phyloP scores from a whole-genome alignment of 2,888 invertebrate genomes.

The Hypsopygia costalis region DNA sequence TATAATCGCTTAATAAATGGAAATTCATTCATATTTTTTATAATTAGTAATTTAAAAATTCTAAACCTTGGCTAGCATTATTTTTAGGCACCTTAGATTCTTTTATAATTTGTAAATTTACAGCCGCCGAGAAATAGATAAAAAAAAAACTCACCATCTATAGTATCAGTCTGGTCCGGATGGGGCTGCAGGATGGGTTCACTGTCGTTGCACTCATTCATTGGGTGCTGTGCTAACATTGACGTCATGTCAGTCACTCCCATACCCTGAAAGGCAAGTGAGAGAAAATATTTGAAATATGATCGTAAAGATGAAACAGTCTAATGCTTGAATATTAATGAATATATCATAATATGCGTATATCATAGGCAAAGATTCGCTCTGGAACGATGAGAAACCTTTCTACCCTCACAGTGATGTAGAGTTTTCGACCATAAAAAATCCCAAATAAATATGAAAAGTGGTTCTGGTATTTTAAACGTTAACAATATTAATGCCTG shows the following conservation, averaged over 20 bases:
- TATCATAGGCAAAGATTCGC: too few species aligned
- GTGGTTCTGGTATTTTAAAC: too few species aligned
- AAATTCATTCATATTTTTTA: background rate
- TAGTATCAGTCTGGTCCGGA: conserved; percentile 86
- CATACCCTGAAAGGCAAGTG: conserved; percentile 71
- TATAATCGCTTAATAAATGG: background rate
- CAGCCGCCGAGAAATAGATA: background rate
- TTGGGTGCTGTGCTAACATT: conserved; percentile 81
- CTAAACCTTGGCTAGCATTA: background rate
- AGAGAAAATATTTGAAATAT: background rate
- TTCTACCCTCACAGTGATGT: too few species aligned
- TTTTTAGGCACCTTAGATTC: too few species aligned
- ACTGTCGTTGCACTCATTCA: conserved; percentile 81
- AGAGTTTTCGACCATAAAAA: too few species aligned
- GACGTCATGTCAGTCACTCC: conserved; percentile 83
- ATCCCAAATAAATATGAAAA: too few species aligned
- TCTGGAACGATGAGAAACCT: too few species aligned
- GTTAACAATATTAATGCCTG: too few species aligned
- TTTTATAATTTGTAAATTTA: background rate
- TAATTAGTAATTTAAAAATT: background rate
- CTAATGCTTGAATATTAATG: too few species aligned
- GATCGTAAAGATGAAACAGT: too few species aligned
- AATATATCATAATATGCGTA: too few species aligned
- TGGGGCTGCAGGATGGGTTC: conserved; percentile 82
- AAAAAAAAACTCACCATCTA: conserved; percentile 84